A percentile compares a stretch with the other conserved stretches of the same genome.
Evolutionary conservation across 2,113 vertebrate species (phyloP).

Genomic region (Dromiciops gliroides): DNA sequence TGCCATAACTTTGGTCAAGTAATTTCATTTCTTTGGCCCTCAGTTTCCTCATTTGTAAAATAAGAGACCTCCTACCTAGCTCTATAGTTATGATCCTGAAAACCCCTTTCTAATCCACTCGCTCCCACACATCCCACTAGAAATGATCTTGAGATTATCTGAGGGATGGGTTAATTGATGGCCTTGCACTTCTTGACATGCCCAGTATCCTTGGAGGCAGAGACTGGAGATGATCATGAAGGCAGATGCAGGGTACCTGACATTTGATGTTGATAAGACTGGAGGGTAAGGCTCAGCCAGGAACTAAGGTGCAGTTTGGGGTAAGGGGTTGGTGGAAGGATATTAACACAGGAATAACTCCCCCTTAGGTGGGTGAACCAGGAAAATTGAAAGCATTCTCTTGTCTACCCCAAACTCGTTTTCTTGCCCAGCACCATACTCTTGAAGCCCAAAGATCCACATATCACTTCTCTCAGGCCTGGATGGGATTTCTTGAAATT

Average conservation of each 20-base stretch:
- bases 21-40: too few relatives aligned
- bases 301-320: background rate
- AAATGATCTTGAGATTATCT: background rate
- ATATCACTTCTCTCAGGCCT: background rate
- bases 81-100: background rate
- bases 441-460: background rate
- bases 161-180: background rate
- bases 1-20: too few relatives aligned
- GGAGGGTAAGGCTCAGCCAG: background rate
- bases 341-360: background rate
- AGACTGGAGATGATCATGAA: background rate
- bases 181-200: background rate
- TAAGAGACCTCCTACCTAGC: too few relatives aligned
- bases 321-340: background rate
- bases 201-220: background rate
- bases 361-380: background rate
- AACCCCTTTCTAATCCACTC: background rate
- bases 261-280: background rate
- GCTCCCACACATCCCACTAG: background rate
- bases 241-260: background rate
- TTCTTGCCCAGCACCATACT: background rate
- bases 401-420: background rate
- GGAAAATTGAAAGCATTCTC: background rate
- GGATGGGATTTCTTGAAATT: background rate
- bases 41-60: too few relatives aligned